Conservation (phyloP, 2,113 vertebrate species). For the Onychostruthus taczanowskii region DNA sequence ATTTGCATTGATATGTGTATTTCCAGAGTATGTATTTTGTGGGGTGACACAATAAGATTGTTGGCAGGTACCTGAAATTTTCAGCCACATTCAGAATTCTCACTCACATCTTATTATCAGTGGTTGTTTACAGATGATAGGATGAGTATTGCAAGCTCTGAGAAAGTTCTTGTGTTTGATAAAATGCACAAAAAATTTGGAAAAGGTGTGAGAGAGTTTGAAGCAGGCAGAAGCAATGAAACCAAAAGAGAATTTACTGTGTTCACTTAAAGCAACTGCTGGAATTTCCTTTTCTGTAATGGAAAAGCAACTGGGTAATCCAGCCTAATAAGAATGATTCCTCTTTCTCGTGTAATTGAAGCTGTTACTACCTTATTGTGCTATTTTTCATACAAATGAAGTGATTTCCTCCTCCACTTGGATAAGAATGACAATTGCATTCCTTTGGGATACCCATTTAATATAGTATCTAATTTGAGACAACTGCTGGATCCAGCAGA, state of each 20-base stretch:
- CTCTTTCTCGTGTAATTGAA: slow-evolving; percentile 13
- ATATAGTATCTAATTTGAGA: background rate
- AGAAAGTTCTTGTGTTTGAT: background rate
- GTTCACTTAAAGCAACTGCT: background rate
- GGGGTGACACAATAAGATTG: background rate
- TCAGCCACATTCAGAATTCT: background rate
- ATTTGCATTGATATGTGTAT: background rate
- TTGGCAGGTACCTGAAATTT: background rate
- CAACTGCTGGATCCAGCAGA: background rate
- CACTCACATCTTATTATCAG: background rate
- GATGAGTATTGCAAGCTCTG: background rate
- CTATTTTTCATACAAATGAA: slow-evolving; percentile 50
- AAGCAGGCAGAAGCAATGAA: background rate
- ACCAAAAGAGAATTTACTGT: background rate
- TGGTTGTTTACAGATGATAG: background rate
- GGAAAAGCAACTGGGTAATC: background rate
- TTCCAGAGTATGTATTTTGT: background rate
- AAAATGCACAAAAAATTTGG: background rate
- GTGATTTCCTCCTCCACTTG: background rate
- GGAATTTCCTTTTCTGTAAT: background rate
- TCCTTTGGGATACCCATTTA: background rate
- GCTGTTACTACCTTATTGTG: slow-evolving; percentile 8
- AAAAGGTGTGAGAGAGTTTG: background rate
- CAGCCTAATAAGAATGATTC: background rate
- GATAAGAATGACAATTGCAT: background rate